phyloP scores from a whole-genome alignment of 2,113 vertebrate genomes.

The Melanerpes formicivorus region DNA sequence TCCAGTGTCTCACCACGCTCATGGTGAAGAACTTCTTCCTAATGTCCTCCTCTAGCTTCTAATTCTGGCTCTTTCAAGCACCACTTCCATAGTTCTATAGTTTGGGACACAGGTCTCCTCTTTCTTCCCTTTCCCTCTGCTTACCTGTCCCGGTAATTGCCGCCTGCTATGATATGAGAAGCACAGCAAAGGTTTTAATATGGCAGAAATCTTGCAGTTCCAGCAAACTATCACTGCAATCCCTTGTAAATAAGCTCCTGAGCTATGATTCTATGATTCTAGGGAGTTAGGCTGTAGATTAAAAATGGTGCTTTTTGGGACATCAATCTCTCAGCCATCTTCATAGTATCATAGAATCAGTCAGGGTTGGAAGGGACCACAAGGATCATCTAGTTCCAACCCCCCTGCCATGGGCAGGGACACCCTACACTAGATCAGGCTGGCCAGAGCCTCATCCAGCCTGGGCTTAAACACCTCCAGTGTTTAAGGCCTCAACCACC shows the following conservation, averaged over 20 bases:
- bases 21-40: no score
- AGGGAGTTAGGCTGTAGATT: background rate
- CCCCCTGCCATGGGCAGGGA: no score
- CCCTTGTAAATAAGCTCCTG: no score
- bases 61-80: background rate
- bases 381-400: no score
- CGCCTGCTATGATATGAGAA: background rate
- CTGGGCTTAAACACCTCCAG: no score
- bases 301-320: background rate
- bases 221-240: background rate
- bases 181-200: background rate
- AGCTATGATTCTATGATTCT: no score
- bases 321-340: background rate
- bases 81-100: background rate
- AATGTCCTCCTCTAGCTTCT: background rate
- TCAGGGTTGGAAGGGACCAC: no score
- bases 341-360: no score
- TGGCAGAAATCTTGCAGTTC: background rate
- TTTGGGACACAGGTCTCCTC: background rate
- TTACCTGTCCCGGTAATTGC: background rate
- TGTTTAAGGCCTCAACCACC: no score
- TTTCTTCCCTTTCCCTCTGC: background rate
- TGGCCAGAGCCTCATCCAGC: no score
- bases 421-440: no score
- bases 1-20: no score